Base-by-base conservation (phyloP, 2,888 invertebrate genomes). In the Eristalis intricaria region DNA sequence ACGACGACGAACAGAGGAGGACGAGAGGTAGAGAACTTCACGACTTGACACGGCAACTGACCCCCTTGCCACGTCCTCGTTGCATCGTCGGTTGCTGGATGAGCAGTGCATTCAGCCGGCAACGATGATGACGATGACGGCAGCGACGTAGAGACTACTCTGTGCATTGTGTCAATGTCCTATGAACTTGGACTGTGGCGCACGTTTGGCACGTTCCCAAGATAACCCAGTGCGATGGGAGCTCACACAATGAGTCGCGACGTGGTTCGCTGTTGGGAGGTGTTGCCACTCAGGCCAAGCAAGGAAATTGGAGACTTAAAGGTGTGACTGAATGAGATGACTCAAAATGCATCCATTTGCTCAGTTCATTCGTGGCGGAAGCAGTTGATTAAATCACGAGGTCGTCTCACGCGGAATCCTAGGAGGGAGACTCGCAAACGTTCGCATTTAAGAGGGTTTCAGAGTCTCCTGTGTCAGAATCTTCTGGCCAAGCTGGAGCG, bases 201-300 rank as follows among this genome's bases (percentile, higher is more conserved):
- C 86, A 86, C 86, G 86, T 86, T 86, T 86, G 86, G 86, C 86
- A 86, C 86, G 86, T 86, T 86, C 86, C 75, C 58, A 70, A 78
- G 86, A 75, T 78, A 82, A 82, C 78, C 86, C 70, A 61, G 56
- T 70, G 74, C 63, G 64, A 68, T 68, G 35, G 68, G 32, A 35
- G 58, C 60, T 69, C 73, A 65, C 38, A 79, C 74, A 75, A 79
- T 69, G 75, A 71, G 73, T 64, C 40, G 75, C 75, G 80, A 69
- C 60, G 29, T 15, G 43, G 8, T 29, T 15, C n/a, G 13, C 26
- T 63, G 74, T 69, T 65, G 82, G 73, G 65, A 83, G 74, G 83
- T 86, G 83, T 83, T 83, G 74, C 68, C 80, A 70, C 84, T 71
- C 70, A 66, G 80, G 74, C 75, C 19, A 71, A 50, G 32, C 50